Evolutionary conservation across 1,140 invertebrate genomes (phyloP).

Genomic region (Drosophila ambigua): DNA sequence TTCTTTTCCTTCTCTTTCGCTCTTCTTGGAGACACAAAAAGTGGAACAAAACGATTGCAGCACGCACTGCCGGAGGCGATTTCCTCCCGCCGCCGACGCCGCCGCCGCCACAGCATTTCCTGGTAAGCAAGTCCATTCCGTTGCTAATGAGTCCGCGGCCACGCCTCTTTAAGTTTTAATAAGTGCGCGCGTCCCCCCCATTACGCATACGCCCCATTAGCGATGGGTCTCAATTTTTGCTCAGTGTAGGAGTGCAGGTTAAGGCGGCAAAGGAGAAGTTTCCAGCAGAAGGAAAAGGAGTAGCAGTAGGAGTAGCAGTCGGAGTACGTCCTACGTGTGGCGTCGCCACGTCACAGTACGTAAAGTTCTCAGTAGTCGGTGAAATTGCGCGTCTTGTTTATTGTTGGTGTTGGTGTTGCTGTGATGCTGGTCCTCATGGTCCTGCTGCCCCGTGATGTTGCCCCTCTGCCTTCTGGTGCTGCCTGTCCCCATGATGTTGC

Average conservation of each 20-base stretch:
- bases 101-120: too few species aligned
- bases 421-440: slow-evolving; percentile 6
- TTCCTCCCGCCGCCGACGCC: background rate
- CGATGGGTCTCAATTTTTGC: slow-evolving; percentile 51
- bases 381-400: slow-evolving; percentile 77
- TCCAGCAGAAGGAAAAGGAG: background rate
- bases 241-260: slow-evolving; percentile 52
- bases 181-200: slow-evolving; percentile 24
- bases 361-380: slow-evolving; percentile 80
- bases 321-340: slow-evolving; percentile 17
- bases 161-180: slow-evolving; percentile 56
- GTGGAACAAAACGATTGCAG: slow-evolving; percentile 6
- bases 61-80: slow-evolving; percentile 27
- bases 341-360: slow-evolving; percentile 65
- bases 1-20: background rate
- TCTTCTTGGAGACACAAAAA: slow-evolving; percentile 32
- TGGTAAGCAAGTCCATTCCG: slow-evolving; percentile 36
- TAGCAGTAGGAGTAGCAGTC: background rate
- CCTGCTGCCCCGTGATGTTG: background rate
- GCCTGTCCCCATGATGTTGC: slow-evolving; percentile 29
- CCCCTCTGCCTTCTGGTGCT: slow-evolving; percentile 1
- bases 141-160: slow-evolving; percentile 35
- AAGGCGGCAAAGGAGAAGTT: slow-evolving; percentile 9
- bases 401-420: slow-evolving; percentile 65
- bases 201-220: slow-evolving; percentile 74